Percentiles rank a stretch among this genome's conserved stretches.
These are phyloP conservation scores for Dryocosmus kuriphilus DNA, from an alignment of 2,888 invertebrate species.

Conservation along the genomic window DNA sequence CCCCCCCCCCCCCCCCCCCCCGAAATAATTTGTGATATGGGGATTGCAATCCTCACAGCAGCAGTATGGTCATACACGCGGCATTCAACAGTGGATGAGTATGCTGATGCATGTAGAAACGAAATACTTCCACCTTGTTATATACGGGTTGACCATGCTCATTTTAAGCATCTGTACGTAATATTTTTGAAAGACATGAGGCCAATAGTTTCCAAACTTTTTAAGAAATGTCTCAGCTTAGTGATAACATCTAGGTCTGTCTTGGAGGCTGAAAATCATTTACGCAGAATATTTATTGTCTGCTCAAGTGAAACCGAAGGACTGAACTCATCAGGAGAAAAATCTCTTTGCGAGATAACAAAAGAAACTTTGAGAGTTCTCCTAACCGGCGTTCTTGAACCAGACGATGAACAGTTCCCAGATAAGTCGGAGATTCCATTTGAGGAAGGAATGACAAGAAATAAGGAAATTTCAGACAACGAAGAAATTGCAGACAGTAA, in stretches of 20 bases:
- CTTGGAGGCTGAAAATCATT: not conserved
- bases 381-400: no score
- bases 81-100: conserved; percentile 1
- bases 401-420: conserved; percentile 4
- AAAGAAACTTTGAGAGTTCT: no score
- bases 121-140: not conserved
- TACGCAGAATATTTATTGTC: not conserved
- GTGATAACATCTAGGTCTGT: not conserved
- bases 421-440: conserved; percentile 1
- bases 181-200: conserved; percentile 1
- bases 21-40: not conserved
- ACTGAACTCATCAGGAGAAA: no score
- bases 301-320: not conserved
- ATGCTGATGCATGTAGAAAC: not conserved
- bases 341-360: no score
- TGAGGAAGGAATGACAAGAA: not conserved
- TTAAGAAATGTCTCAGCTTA: not conserved
- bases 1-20: no score
- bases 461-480: not conserved
- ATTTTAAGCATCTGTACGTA: not conserved
- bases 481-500: not conserved
- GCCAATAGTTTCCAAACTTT: not conserved
- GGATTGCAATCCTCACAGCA: not conserved
- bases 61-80: not conserved
- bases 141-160: not conserved